Evolutionary conservation across 1,140 invertebrate species (phyloP).

Genomic region (Idris sp.): DNA sequence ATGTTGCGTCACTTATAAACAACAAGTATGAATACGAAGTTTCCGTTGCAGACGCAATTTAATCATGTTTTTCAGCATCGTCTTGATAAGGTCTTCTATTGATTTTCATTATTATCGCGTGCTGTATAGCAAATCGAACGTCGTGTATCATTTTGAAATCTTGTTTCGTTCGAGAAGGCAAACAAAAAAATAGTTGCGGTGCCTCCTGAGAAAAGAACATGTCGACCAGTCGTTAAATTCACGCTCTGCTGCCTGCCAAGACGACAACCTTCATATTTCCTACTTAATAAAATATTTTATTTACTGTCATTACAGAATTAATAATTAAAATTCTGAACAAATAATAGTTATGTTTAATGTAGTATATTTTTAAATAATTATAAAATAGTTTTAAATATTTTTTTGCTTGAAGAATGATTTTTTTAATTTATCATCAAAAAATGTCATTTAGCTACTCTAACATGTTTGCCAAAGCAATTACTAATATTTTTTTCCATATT

Average conservation of each 20-base stretch:
- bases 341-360: too few species aligned
- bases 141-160: constrained; percentile 59
- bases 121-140: constrained; percentile 60
- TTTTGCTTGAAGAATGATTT: too few species aligned
- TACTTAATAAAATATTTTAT: constrained; percentile 58
- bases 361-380: too few species aligned
- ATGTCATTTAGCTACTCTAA: too few species aligned
- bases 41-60: constrained; percentile 14
- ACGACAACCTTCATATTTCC: too few species aligned
- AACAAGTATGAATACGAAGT: too few species aligned
- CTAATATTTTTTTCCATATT: too few species aligned
- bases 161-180: constrained; percentile 54
- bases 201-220: constrained; percentile 59
- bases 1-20: too few species aligned
- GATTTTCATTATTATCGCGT: constrained; percentile 58
- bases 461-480: too few species aligned
- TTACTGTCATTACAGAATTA: constrained; percentile 50
- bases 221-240: constrained; percentile 64
- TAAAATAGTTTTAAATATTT: too few species aligned
- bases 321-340: too few species aligned
- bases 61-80: constrained; percentile 15
- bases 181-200: constrained; percentile 41
- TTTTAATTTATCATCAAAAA: too few species aligned
- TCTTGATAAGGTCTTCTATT: constrained; percentile 26
- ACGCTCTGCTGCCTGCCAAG: constrained; percentile 60